Evolutionary conservation across 2,888 invertebrate species (phyloP).

Genomic region (Tridacna crocea): DNA sequence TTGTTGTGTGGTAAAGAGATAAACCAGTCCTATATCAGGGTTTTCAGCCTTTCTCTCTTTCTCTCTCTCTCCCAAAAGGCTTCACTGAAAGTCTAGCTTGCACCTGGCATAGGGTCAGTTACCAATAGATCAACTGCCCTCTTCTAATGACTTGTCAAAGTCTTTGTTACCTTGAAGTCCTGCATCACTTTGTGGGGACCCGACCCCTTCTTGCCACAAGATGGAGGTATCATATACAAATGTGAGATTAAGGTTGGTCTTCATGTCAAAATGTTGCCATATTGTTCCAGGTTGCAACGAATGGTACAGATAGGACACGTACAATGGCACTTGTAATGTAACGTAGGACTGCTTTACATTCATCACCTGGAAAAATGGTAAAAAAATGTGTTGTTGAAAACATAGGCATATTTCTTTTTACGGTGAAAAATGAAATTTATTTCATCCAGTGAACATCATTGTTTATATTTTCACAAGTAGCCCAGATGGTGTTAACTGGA

Average conservation of each 20-base stretch:
- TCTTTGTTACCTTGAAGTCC: conserved; percentile 8
- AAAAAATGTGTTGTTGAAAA: neutral
- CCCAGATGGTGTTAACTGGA: too few species aligned
- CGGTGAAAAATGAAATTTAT: too few species aligned
- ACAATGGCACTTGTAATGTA: conserved; percentile 81
- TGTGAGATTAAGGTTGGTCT: conserved; percentile 78
- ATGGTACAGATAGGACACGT: conserved; percentile 83
- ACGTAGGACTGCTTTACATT: conserved; percentile 82
- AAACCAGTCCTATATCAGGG: too few species aligned
- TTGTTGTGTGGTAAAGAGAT: too few species aligned
- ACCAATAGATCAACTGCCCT: too few species aligned
- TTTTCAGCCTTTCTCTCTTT: too few species aligned
- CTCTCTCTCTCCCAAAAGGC: too few species aligned
- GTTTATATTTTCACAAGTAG: too few species aligned
- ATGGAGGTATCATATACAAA: conserved; percentile 84
- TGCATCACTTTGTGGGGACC: conserved; percentile 71
- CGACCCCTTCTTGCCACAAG: conserved; percentile 83
- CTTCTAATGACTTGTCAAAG: neutral
- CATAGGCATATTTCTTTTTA: neutral
- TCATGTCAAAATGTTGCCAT: conserved; percentile 82
- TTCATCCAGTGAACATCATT: too few species aligned
- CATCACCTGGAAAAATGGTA: conserved; percentile 72
- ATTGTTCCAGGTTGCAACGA: conserved; percentile 78
- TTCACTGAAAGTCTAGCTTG: too few species aligned
- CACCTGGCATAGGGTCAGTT: too few species aligned